Percentiles rank a stretch among this genome's conserved stretches.
phyloP scores from a whole-genome alignment of 2,888 invertebrate species.

The Microplitis deprimator region DNA sequence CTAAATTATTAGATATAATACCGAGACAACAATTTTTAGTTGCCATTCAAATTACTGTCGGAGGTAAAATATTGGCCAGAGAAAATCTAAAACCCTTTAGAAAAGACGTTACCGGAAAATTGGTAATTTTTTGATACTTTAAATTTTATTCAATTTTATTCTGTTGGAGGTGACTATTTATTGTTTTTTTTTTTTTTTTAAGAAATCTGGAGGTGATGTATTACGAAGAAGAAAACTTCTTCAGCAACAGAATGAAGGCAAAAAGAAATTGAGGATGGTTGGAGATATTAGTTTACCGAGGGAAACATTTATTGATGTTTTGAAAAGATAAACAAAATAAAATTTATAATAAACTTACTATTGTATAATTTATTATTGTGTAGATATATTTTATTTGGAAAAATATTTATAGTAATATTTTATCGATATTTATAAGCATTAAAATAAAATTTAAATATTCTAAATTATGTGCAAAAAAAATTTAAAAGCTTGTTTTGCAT shows the following conservation, averaged over 20 bases:
- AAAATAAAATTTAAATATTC: no score
- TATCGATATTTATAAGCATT: no score
- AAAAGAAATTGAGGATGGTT: conserved; percentile 91
- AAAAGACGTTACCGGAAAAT: conserved; percentile 94
- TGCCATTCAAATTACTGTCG: conserved; percentile 87
- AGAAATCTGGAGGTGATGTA: conserved; percentile 92
- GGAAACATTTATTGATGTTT: conserved; percentile 93
- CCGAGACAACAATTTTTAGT: conserved; percentile 86
- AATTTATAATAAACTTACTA: neutral
- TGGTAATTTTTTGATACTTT: conserved; percentile 75
- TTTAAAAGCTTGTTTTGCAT: no score
- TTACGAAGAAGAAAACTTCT: conserved; percentile 91
- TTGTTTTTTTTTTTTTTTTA: conserved; percentile 43
- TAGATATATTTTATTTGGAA: no score
- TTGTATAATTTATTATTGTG: no score
- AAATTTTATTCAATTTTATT: neutral
- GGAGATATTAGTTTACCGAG: conserved; percentile 93
- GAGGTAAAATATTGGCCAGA: conserved; percentile 85
- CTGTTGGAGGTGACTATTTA: neutral
- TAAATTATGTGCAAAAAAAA: no score
- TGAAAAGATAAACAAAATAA: conserved; percentile 77
- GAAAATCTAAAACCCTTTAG: conserved; percentile 89
- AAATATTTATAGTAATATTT: no score
- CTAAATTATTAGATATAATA: conserved; percentile 86
- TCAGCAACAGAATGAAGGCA: conserved; percentile 92